Evolutionary conservation across 1,140 invertebrate genomes (phyloP).

Genomic region (Caenorhabditis brenneri): DNA sequence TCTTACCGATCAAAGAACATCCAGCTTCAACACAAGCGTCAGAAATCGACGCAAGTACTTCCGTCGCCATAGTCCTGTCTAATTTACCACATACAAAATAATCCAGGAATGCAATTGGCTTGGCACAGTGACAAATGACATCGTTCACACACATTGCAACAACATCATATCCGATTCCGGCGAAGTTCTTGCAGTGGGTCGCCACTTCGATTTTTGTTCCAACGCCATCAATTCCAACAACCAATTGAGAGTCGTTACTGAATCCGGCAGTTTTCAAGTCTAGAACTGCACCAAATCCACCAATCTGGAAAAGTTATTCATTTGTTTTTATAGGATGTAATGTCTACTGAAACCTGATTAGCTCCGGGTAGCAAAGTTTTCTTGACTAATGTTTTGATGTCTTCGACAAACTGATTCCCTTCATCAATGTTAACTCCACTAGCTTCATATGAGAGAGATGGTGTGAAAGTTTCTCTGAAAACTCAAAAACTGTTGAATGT

Average conservation of each 20-base stretch:
- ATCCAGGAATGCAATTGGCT: conserved; percentile 92
- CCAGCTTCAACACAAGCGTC: conserved; percentile 84
- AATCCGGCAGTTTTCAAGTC: conserved; percentile 78
- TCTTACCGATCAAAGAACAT: conserved; percentile 77
- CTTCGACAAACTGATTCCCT: conserved; percentile 82
- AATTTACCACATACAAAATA: conserved; percentile 91
- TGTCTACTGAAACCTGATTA: conserved; percentile 46
- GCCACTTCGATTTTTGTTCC: conserved; percentile 94
- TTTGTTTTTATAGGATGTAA: not conserved
- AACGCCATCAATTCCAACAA: conserved; percentile 93
- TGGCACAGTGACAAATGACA: conserved; percentile 88
- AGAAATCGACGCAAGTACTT: conserved; percentile 84
- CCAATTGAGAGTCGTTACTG: conserved; percentile 81
- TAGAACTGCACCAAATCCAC: conserved; percentile 91
- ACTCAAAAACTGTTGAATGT: conserved; percentile 72
- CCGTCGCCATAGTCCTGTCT: conserved; percentile 79
- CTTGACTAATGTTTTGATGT: conserved; percentile 81
- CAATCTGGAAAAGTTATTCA: conserved; percentile 75
- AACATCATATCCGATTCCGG: conserved; percentile 89
- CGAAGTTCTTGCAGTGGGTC: conserved; percentile 80
- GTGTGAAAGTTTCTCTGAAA: not conserved
- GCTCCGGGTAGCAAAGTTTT: conserved; percentile 65
- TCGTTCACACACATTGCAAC: conserved; percentile 99
- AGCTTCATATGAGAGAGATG: conserved; percentile 82
- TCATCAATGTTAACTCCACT: conserved; percentile 91